phyloP scores from a whole-genome alignment of 2,888 invertebrate species.

The Coecobrya sp. region DNA sequence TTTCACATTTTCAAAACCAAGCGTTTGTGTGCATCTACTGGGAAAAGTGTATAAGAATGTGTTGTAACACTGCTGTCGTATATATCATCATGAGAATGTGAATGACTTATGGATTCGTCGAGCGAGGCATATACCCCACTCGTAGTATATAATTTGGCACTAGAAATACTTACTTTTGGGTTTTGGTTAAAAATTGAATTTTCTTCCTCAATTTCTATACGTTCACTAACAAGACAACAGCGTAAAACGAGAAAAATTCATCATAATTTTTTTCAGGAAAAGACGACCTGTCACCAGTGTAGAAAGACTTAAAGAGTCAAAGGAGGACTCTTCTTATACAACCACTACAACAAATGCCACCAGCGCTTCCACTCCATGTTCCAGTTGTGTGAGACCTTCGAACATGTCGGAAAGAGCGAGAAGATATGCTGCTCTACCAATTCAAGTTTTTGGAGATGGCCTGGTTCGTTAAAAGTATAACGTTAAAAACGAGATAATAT shows the following conservation, averaged over 20 bases:
- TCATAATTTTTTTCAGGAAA: constrained; percentile 83
- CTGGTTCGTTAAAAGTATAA: constrained; percentile 89
- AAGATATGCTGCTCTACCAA: constrained; percentile 94
- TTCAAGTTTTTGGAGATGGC: constrained; percentile 96
- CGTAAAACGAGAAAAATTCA: not conserved
- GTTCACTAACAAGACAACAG: not conserved
- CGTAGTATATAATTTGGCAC: constrained; percentile 43
- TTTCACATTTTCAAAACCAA: not conserved
- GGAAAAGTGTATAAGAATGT: not conserved
- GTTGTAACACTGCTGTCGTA: constrained; percentile 26
- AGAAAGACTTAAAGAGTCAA: constrained; percentile 73
- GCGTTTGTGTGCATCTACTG: not conserved
- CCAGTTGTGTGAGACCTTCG: constrained; percentile 82
- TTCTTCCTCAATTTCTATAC: not conserved
- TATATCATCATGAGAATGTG: constrained; percentile 26
- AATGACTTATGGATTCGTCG: constrained; percentile 27
- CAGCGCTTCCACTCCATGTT: constrained; percentile 52
- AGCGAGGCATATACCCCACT: too few species aligned
- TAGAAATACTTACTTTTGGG: not conserved
- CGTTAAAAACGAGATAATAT: not conserved
- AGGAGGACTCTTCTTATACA: constrained; percentile 55
- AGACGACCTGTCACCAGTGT: constrained; percentile 81
- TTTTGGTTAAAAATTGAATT: not conserved
- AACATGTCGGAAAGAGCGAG: constrained; percentile 86
- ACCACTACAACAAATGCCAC: constrained; percentile 32